phyloP scores from a whole-genome alignment of 1,140 invertebrate genomes.

The Araneus ventricosus region DNA sequence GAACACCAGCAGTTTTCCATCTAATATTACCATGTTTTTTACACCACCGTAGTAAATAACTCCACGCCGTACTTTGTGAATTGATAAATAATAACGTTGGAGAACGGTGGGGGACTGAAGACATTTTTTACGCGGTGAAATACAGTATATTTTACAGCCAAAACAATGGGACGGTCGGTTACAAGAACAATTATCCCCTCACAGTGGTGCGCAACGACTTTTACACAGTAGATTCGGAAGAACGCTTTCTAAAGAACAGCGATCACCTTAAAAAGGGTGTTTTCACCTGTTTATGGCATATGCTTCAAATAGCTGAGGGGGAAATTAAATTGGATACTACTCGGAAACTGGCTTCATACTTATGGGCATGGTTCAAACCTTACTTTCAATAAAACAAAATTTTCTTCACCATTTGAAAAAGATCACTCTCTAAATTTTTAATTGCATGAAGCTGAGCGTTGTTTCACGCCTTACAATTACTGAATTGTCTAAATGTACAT shows the following conservation, averaged over 20 bases:
- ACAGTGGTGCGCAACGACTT: neutral
- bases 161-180: neutral
- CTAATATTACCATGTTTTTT: neutral
- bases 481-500: no score
- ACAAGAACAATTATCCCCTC: neutral
- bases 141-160: neutral
- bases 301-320: no score
- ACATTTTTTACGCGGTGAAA: neutral
- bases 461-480: no score
- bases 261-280: no score
- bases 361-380: no score
- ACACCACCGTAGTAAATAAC: neutral
- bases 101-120: neutral
- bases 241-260: neutral
- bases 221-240: neutral
- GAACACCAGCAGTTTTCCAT: neutral
- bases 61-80: neutral
- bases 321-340: no score
- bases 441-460: no score
- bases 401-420: no score
- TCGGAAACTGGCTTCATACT: no score
- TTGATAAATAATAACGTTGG: neutral
- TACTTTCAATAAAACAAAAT: no score
- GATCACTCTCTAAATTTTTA: no score
- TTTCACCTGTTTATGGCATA: no score